These are phyloP conservation scores for Brachionus asplanchnoidis DNA, from an alignment of 1,140 invertebrate species.

Conservation along the genomic window DNA sequence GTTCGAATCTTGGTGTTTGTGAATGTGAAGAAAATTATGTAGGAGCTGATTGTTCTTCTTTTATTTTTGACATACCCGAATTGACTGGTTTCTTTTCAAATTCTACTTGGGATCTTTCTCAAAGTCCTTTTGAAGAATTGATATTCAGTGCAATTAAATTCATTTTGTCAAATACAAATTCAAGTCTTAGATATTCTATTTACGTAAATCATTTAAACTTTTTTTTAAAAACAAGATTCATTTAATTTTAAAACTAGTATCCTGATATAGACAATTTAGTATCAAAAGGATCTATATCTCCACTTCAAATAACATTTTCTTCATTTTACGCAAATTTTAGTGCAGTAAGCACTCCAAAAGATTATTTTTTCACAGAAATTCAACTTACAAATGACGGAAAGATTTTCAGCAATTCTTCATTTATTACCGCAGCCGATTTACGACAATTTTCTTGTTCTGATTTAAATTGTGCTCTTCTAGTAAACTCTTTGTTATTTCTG, in stretches of 20 bases:
- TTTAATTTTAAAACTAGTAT: background rate
- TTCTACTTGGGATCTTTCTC: background rate
- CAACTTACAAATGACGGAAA: background rate
- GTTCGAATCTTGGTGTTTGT: background rate
- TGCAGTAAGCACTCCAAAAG: background rate
- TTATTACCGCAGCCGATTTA: background rate
- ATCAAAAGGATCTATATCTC: background rate
- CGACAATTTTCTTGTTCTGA: background rate
- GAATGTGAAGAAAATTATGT: background rate
- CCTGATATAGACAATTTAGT: background rate
- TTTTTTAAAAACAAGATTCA: background rate
- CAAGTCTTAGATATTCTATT: background rate
- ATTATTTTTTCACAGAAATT: background rate
- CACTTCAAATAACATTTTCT: background rate
- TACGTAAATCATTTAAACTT: background rate
- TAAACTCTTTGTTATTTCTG: background rate
- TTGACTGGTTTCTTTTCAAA: background rate
- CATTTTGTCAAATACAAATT: background rate
- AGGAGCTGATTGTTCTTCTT: background rate
- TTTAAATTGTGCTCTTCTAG: background rate
- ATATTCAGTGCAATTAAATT: background rate
- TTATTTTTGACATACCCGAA: background rate
- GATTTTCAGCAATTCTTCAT: background rate
- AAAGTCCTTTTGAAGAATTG: background rate
- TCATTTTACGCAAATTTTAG: background rate